Evolutionary conservation across 1,140 invertebrate genomes (phyloP).

Genomic region (Euborellia annulipes): DNA sequence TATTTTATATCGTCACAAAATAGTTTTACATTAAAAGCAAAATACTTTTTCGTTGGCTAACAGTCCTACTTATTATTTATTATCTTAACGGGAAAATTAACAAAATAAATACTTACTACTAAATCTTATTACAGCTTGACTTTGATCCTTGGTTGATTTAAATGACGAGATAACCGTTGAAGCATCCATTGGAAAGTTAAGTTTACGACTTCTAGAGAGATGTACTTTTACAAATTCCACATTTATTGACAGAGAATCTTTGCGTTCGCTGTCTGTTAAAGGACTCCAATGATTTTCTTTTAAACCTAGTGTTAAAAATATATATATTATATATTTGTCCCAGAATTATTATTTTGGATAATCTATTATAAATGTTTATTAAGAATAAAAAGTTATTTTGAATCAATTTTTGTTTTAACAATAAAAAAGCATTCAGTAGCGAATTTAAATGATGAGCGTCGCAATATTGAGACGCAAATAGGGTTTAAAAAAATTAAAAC

Average conservation of each 20-base stretch:
- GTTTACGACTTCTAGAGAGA: constrained; percentile 70
- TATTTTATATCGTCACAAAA: constrained; percentile 3
- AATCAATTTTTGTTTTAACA: too few relatives aligned
- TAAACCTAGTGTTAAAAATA: constrained; percentile 21
- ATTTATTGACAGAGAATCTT: constrained; percentile 89
- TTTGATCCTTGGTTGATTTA: constrained; percentile 33
- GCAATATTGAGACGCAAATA: too few relatives aligned
- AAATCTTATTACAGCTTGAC: constrained; percentile 70
- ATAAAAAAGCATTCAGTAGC: too few relatives aligned
- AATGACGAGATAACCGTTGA: constrained; percentile 34
- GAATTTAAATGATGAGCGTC: too few relatives aligned
- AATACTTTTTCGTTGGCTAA: too few relatives aligned
- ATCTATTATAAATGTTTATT: neutral
- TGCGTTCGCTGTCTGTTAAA: constrained; percentile 72
- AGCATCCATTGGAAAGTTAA: constrained; percentile 50
- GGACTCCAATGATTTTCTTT: constrained; percentile 77
- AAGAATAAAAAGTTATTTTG: too few relatives aligned
- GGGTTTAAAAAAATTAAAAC: too few relatives aligned
- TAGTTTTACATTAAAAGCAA: too few relatives aligned
- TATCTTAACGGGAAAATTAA: too few relatives aligned
- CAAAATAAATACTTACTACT: constrained; percentile 50
- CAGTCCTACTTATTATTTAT: too few relatives aligned
- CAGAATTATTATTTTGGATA: neutral
- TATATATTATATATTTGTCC: neutral
- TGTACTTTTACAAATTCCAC: constrained; percentile 96